A percentile compares a stretch with the other conserved stretches of the same genome.
These are phyloP conservation scores for Elachura formosa DNA, from an alignment of 2,113 vertebrate genomes.

Conservation along the genomic window DNA sequence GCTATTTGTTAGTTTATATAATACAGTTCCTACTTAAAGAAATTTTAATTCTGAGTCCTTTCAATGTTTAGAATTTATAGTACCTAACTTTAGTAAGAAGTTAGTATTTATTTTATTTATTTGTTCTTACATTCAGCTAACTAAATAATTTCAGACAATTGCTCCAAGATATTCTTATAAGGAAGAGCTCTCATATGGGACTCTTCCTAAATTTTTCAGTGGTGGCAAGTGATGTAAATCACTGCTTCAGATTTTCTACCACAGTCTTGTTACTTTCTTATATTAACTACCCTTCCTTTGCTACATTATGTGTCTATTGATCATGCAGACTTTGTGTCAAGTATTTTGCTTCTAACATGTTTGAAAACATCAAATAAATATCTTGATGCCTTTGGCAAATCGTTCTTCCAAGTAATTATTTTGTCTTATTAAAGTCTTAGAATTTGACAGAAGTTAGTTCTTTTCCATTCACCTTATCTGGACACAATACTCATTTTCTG, in stretches of 20 bases:
- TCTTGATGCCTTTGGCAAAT: background rate
- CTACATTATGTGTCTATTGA: background rate
- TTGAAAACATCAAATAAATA: background rate
- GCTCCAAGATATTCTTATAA: background rate
- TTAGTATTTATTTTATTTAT: background rate
- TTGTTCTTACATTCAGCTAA: background rate
- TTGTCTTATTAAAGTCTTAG: background rate
- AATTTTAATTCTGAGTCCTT: background rate
- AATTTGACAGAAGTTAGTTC: background rate
- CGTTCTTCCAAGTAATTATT: background rate
- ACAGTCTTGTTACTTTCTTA: background rate
- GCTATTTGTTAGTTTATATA: background rate
- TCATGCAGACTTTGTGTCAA: background rate
- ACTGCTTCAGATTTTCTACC: background rate
- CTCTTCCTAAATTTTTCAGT: background rate
- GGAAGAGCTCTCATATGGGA: fast-evolving
- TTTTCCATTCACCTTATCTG: background rate
- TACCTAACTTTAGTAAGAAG: background rate
- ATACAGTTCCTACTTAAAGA: background rate
- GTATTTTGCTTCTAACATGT: background rate
- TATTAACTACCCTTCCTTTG: background rate
- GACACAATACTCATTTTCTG: background rate
- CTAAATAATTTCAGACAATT: background rate
- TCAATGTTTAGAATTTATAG: background rate
- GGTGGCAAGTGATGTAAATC: background rate